Base-by-base conservation (phyloP, 1,140 invertebrate species). In the Leptoteleia sp. region DNA sequence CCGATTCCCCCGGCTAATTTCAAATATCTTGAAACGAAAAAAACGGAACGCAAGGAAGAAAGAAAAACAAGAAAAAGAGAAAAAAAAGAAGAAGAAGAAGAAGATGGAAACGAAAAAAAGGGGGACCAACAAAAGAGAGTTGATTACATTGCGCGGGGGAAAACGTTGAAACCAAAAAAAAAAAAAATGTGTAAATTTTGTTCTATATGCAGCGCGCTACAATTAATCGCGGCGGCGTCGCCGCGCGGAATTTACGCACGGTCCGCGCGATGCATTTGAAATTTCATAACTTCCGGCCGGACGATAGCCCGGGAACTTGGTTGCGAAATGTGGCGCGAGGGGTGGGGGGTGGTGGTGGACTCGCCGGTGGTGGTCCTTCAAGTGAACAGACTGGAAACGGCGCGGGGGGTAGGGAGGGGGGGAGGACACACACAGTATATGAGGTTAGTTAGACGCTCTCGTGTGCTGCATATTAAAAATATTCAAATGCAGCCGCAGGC, bases 391-490 rank as follows among this genome's bases (percentile, higher is more conserved):
- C 48, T 35, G 54, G 76, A 50, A 59, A n/a, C n/a, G n/a, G n/a
- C n/a, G n/a, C n/a, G n/a, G n/a, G n/a, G n/a, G n/a, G n/a, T n/a
- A n/a, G n/a, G n/a, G n/a, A n/a, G n/a, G n/a, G n/a, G n/a, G 48
- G 64, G 73, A 59, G 73, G 68, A 27, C 43, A 13, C 82, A 11
- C 50, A 13, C 82, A 80, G 78, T 83, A 82, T 81, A 82, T 80
- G 82, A 83, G 83, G 82, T 85, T 88, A 86, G 86, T 88, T 88
- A 87, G 84, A 77, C 57, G 80, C 57, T 59, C 80, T 73, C 82
- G 81, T 82, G 84, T 77, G 81, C 72, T 81, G 85, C 86, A 87
- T 89, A 88, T 88, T 89, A 88, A 89, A 88, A 88, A 84, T 85
- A 87, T 87, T 88, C 82, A 84, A 89, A 88, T 88, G 81, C 68